These are phyloP conservation scores for Neocrepidodera transversa DNA, from an alignment of 2,888 invertebrate species.

Conservation along the genomic window DNA sequence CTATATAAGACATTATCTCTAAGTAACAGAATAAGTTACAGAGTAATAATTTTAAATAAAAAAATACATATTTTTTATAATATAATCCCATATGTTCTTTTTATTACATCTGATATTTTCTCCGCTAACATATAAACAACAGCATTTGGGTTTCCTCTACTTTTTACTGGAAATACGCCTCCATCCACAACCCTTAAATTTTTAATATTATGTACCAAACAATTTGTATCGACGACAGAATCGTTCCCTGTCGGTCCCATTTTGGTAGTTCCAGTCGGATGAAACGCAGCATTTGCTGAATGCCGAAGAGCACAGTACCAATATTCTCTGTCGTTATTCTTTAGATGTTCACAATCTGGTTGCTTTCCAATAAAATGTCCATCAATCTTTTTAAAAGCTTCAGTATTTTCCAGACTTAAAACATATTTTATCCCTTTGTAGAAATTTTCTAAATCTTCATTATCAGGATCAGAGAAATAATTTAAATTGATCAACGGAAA, in stretches of 20 bases:
- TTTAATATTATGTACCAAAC: constrained; percentile 63
- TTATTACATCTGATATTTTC: constrained; percentile 49
- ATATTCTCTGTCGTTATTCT: too few species aligned
- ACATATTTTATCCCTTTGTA: constrained; percentile 64
- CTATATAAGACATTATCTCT: too few species aligned
- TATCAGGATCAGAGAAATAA: constrained; percentile 42
- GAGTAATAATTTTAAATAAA: too few species aligned
- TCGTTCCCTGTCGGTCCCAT: constrained; percentile 63
- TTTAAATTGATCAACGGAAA: constrained; percentile 50
- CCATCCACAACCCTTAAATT: too few species aligned
- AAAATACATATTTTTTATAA: too few species aligned
- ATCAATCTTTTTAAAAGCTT: constrained; percentile 67
- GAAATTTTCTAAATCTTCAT: constrained; percentile 69
- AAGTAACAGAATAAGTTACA: too few species aligned
- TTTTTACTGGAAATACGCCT: constrained; percentile 64
- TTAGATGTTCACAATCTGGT: constrained; percentile 43
- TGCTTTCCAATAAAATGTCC: constrained; percentile 59
- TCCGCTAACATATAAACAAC: constrained; percentile 65
- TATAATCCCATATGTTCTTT: not conserved
- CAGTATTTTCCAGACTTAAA: constrained; percentile 56
- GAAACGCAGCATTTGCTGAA: constrained; percentile 60
- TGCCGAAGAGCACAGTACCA: constrained; percentile 60
- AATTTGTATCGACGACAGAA: constrained; percentile 64
- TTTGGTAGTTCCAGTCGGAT: constrained; percentile 63
- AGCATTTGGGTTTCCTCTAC: constrained; percentile 63